These are phyloP conservation scores for Mesorhabditis sp. DNA, from an alignment of 2,888 invertebrate species.

Conservation along the genomic window DNA sequence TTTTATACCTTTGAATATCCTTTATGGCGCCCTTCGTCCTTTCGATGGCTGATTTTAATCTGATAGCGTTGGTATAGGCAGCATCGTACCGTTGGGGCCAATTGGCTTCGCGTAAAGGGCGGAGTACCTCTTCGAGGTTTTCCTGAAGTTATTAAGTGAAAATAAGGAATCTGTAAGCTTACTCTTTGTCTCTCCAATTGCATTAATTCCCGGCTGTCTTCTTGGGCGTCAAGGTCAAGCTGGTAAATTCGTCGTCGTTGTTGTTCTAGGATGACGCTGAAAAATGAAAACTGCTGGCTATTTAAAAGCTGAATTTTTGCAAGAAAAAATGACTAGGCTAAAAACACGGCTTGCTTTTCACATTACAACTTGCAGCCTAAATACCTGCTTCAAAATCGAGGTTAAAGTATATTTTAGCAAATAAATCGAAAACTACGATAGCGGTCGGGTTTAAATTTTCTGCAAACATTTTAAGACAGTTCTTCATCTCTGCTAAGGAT, in stretches of 20 bases:
- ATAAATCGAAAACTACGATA: too few relatives aligned
- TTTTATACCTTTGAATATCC: constrained; percentile 3
- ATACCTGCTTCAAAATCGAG: too few relatives aligned
- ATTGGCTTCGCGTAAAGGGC: background rate
- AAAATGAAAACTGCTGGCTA: background rate
- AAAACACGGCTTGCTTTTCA: too few relatives aligned
- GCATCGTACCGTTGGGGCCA: constrained; percentile 6
- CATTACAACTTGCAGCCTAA: too few relatives aligned
- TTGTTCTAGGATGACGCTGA: constrained; percentile 1
- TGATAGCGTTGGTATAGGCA: background rate
- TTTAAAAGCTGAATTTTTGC: too few relatives aligned
- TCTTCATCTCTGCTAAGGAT: too few relatives aligned
- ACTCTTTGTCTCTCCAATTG: constrained; percentile 4
- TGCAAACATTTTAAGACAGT: too few relatives aligned
- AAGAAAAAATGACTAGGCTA: too few relatives aligned
- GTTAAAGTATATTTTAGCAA: too few relatives aligned
- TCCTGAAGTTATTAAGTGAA: background rate
- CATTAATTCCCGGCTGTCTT: background rate
- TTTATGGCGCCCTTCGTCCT: background rate
- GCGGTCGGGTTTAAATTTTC: too few relatives aligned
- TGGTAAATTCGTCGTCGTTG: background rate
- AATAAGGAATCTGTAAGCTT: background rate
- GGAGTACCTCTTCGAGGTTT: background rate
- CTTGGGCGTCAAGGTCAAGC: background rate
- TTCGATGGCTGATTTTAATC: background rate